phyloP scores from a whole-genome alignment of 2,888 invertebrate species.

The Heterodera filipjevi region DNA sequence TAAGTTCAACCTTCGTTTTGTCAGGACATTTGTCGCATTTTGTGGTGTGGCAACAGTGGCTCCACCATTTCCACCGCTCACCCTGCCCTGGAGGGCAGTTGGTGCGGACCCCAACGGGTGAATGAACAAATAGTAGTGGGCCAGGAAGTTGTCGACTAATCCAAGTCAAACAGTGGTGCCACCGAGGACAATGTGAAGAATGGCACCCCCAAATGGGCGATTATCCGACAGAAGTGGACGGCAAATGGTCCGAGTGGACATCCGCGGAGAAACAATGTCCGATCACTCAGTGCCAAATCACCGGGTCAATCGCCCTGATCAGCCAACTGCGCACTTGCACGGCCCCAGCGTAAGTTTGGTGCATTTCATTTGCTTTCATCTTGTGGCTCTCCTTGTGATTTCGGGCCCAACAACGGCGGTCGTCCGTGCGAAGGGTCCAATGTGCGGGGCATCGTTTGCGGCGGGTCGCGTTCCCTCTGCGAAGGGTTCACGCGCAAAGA shows the following conservation, averaged over 20 bases:
- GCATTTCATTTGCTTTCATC: not conserved
- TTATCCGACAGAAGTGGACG: conserved; percentile 50
- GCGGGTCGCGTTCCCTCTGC: conserved; percentile 46
- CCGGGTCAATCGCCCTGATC: conserved; percentile 56
- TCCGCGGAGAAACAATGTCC: conserved; percentile 54
- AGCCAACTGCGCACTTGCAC: conserved; percentile 62
- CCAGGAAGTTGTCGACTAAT: not conserved
- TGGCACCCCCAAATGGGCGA: conserved; percentile 50
- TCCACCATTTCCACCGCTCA: conserved; percentile 65
- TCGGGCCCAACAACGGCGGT: conserved; percentile 65
- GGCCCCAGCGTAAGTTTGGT: conserved; percentile 57
- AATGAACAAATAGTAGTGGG: not conserved
- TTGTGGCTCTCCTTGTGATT: conserved; percentile 28
- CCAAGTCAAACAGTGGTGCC: conserved; percentile 56
- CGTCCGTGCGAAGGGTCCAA: conserved; percentile 54
- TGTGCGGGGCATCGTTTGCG: conserved; percentile 61
- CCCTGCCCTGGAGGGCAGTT: conserved; percentile 64
- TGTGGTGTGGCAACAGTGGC: conserved; percentile 65
- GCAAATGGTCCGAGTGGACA: conserved; percentile 63
- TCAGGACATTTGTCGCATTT: conserved; percentile 63
- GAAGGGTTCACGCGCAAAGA: conserved; percentile 52
- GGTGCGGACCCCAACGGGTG: conserved; percentile 61
- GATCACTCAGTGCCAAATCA: conserved; percentile 61
- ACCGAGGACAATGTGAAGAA: conserved; percentile 56
- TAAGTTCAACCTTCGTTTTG: too few species aligned